Base-by-base conservation (phyloP, 2,797 vertebrate genomes). In the Macropodus opercularis region DNA sequence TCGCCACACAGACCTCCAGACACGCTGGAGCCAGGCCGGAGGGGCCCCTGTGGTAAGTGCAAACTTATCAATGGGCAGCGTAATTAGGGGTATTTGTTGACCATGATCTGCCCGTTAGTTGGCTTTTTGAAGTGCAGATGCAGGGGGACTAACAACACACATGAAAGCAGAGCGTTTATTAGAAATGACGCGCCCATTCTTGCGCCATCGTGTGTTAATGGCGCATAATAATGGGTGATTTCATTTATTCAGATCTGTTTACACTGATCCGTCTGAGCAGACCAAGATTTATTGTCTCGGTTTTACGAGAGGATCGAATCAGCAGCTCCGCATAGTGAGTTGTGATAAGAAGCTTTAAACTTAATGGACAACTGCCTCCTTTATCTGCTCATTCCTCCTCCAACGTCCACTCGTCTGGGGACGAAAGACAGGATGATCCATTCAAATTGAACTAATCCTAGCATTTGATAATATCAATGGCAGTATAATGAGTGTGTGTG, bases 61-160 rank as follows among this genome's bases (percentile, higher is more conserved):
- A 83, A 92, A 90, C 84, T 85, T 85, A 85, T 87, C 87, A 89
- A 84, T 87, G 77, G 63, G 59, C 15, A n/a, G 27, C 61, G 87
- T 89, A 87, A 90, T 91, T 87, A 77, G 82, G 83, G 87, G 87
- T 90, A 92, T 91, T 92, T 92, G 90, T 88, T 44, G 75, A 68
- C 85, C 81, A 62, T 89, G 89, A 92, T 91, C 80, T 90, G 73
- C 77, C 75, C 50, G 78, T 92, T 91, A 91, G 70, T 55, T 67
- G 31, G 18, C 49, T 58, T 92, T n/a, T 91, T 93, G 91, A 92
- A 90, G 87, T 89, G 79, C 69, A 56, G 51, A 63, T 40, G 8
- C 32, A n/a, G n/a, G 22, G 55, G 67, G 67, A 77, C 81, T 85
- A 89, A 89, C 83, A 81, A 6, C 1, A n/a, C 32, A 11, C 6